phyloP scores from a whole-genome alignment of 2,113 vertebrate genomes.

The Bombycilla garrulus region DNA sequence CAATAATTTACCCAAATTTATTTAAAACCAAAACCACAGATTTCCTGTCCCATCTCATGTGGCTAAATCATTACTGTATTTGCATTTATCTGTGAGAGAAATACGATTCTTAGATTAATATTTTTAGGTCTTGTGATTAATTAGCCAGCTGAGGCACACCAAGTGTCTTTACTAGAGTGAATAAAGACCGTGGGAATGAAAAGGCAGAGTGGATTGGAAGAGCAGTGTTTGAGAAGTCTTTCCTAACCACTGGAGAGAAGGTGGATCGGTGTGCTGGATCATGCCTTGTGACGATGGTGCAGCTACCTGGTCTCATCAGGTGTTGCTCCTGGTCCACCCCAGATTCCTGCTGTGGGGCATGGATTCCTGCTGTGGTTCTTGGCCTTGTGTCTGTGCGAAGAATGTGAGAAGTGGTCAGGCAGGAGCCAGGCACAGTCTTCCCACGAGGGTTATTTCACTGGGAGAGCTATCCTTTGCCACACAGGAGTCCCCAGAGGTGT shows the following conservation, averaged over 20 bases:
- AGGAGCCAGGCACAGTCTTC: neutral
- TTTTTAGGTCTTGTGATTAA: slow-evolving; percentile 38
- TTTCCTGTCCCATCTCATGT: slow-evolving; percentile 12
- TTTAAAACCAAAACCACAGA: slow-evolving; percentile 16
- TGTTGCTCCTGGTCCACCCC: neutral
- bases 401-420: neutral
- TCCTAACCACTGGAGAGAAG: neutral
- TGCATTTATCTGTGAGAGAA: slow-evolving; percentile 37
- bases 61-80: slow-evolving; percentile 33
- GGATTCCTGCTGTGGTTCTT: neutral
- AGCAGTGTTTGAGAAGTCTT: neutral
- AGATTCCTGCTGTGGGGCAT: accelerated
- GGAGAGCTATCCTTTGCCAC: neutral
- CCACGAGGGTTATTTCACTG: neutral
- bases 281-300: accelerated
- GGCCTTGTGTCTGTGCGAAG: neutral
- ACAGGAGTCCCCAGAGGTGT: neutral
- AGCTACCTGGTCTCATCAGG: neutral
- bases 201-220: neutral
- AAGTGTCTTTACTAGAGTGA: neutral
- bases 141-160: neutral
- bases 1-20: slow-evolving; percentile 46
- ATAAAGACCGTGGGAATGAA: neutral
- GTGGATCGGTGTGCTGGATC: neutral
- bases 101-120: slow-evolving; percentile 23